phyloP scores from a whole-genome alignment of 2,888 invertebrate genomes.

The Callinectes sapidus region DNA sequence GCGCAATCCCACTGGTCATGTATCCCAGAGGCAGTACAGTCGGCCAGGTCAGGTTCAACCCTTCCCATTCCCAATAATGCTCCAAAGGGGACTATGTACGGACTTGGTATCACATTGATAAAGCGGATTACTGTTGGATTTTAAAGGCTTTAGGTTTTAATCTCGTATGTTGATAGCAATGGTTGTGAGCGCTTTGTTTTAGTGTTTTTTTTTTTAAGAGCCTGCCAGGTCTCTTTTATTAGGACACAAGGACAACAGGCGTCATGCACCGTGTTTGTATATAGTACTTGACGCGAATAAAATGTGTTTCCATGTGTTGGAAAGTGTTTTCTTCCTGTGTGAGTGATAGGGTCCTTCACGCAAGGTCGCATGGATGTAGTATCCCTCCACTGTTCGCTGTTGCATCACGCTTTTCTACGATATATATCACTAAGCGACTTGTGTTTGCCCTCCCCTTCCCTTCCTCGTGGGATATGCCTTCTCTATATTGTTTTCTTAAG shows the following conservation, averaged over 20 bases:
- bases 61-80: neutral
- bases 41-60: neutral
- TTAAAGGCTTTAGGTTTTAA: neutral
- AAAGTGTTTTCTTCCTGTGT: no score
- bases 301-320: neutral
- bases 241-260: neutral
- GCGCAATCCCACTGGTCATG: neutral
- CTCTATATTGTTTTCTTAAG: no score
- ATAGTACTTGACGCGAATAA: slow-evolving; percentile 3
- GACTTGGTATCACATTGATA: neutral
- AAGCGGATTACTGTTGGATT: neutral
- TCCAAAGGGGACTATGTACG: neutral
- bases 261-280: neutral
- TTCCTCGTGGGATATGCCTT: no score
- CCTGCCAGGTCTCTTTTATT: neutral
- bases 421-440: no score
- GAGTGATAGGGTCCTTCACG: no score
- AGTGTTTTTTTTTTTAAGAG: neutral
- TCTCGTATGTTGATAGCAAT: neutral
- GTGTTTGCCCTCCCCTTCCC: no score
- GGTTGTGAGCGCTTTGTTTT: neutral
- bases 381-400: no score
- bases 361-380: no score
- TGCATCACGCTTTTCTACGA: no score
- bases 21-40: neutral